Base-by-base conservation (phyloP, 2,797 vertebrate species). In the Delichon dasypus region DNA sequence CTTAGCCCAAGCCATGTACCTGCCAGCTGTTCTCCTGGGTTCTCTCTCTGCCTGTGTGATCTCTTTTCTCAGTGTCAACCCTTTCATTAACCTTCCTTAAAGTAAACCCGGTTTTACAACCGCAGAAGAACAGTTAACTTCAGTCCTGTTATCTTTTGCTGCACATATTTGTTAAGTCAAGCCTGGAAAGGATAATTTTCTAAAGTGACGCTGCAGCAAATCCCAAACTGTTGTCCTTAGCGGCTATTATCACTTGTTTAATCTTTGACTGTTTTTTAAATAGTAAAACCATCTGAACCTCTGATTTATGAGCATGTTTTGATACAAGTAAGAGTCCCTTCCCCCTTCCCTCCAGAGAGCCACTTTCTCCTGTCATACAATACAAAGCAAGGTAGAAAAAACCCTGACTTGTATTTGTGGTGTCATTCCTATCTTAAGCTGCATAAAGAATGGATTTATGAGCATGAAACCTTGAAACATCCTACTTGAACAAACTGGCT, bases 261-360 rank as follows among this genome's bases (percentile, higher is more conserved):
- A 95, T 96, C 93, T 96, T 83, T 68, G 34, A 16, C 62, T 79
- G 34, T 66, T 96, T 80, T 90, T 40, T 70, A 75, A 75, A 30
- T 68, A 96, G 90, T 95, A 88, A 97, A 97, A 71, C 77, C 80
- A 96, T 95, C 89, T 94, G 91, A 79, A 15, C 50, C 78, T 88
- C 93, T 96, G 96, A 96, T 83, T 85, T 94, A 90, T 88, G 57
- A 91, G 51, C 71, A 60, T 96, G 88, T 89, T 97, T 96, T 95
- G 61, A 86, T 88, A 75, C 54, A 93, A 78, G 54, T 76, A 89
- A 95, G 54, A 62, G 36, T 76, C 9, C 18, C 9, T 78, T 58
- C 8, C 9, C 22, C 13, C 16, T 16, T 27, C 5, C 5, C 21
- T 73, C 85, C 38, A 76, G 77, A 93, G 91, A 75, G 27, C 38